Percentiles rank a stretch among this genome's conserved stretches.
Evolutionary conservation across 2,888 invertebrate genomes (phyloP).

Genomic region (Oscheius myriophilus): DNA sequence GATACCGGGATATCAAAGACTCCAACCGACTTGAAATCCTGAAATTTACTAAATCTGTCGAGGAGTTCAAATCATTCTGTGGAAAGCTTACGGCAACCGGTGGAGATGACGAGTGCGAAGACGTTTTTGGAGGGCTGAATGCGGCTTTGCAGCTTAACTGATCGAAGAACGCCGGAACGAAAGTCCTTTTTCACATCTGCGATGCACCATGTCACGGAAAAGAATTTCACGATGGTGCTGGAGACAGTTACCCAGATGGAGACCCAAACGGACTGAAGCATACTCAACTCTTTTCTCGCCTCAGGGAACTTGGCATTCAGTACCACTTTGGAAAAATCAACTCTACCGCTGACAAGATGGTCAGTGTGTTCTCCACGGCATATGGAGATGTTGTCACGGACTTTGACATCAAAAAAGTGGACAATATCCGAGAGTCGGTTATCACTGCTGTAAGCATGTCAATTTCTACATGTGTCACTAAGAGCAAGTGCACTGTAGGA

Average conservation of each 20-base stretch:
- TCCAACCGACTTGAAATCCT: constrained; percentile 6
- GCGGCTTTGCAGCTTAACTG: constrained; percentile 19
- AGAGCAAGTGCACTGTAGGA: constrained; percentile 7
- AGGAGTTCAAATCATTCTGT: constrained; percentile 19
- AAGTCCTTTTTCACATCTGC: constrained; percentile 29
- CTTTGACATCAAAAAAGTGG: constrained; percentile 33
- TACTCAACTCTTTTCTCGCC: constrained; percentile 10
- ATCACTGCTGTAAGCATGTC: constrained; percentile 22
- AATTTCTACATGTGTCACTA: neutral
- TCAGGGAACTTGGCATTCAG: constrained; percentile 15
- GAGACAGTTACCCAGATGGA: constrained; percentile 16
- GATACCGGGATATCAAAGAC: neutral
- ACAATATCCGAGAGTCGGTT: constrained; percentile 21
- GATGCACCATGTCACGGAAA: constrained; percentile 31
- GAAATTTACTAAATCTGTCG: constrained; percentile 4
- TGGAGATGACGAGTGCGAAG: constrained; percentile 28
- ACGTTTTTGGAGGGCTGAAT: constrained; percentile 33
- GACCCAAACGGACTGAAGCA: constrained; percentile 3
- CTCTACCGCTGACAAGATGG: constrained; percentile 24
- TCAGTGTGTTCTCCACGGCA: constrained; percentile 22
- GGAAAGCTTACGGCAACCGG: constrained; percentile 5
- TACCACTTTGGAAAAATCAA: constrained; percentile 37
- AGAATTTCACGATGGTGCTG: constrained; percentile 1
- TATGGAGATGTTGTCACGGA: constrained; percentile 30
- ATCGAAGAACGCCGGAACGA: constrained; percentile 4